Evolutionary conservation across 2,888 invertebrate genomes (phyloP).

Genomic region (Molorchus minor): DNA sequence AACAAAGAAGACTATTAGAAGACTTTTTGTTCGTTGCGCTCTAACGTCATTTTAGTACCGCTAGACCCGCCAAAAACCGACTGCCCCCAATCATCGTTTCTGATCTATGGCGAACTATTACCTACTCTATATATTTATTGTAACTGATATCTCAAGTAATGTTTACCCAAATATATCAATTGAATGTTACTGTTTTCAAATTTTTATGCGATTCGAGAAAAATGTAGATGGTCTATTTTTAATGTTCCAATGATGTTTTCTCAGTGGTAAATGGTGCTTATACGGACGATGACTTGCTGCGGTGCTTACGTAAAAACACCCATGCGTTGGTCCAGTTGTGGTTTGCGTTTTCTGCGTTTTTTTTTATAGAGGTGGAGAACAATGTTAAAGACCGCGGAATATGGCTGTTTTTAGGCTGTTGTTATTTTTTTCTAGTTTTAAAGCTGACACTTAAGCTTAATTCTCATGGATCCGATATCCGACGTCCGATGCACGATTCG

Average conservation of each 20-base stretch:
- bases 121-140: conserved; percentile 37
- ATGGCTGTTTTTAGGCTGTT: no score
- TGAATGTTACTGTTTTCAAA: conserved; percentile 63
- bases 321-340: no score
- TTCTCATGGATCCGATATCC: no score
- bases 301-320: conserved; percentile 3
- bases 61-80: not conserved
- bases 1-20: no score
- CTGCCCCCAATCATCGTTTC: conserved; percentile 21
- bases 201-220: conserved; percentile 61
- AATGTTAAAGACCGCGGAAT: no score
- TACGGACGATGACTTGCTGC: conserved; percentile 35
- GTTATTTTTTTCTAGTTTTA: no score
- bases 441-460: no score
- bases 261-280: conserved; percentile 59
- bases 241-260: conserved; percentile 39
- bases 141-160: conserved; percentile 43
- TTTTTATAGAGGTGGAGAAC: no score
- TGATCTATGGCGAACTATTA: conserved; percentile 33
- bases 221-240: conserved; percentile 58
- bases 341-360: no score
- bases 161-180: conserved; percentile 56
- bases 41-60: no score
- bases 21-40: no score
- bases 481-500: no score